These are phyloP conservation scores for Murina feae DNA, from an alignment of 2,113 vertebrate species.

Conservation along the genomic window DNA sequence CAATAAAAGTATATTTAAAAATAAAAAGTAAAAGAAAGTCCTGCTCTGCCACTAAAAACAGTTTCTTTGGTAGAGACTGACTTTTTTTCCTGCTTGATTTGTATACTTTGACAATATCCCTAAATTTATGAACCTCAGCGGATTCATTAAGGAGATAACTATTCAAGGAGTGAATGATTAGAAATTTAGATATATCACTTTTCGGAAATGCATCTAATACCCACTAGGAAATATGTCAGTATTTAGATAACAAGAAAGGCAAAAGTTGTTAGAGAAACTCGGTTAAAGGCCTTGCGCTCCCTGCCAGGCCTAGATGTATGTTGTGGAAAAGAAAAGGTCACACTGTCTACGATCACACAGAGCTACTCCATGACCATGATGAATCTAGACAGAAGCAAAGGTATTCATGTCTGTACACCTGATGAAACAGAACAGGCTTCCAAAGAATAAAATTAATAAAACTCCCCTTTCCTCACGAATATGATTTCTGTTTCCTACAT, in stretches of 20 bases:
- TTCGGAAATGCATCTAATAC: background rate
- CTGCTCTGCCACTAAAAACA: background rate
- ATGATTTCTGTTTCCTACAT: background rate
- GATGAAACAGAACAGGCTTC: background rate
- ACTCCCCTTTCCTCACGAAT: background rate
- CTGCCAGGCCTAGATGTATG: too few species aligned
- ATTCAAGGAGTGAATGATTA: too few species aligned
- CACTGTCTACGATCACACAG: background rate
- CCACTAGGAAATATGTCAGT: background rate
- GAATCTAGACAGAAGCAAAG: background rate
- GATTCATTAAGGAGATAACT: too few species aligned
- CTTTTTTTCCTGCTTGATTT: too few species aligned
- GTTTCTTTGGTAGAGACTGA: background rate
- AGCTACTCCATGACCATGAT: background rate
- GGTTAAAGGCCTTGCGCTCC: background rate
- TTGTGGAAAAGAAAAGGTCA: background rate
- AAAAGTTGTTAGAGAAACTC: background rate
- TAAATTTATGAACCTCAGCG: too few species aligned
- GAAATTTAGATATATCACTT: too few species aligned
- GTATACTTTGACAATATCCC: too few species aligned
- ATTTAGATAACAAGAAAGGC: background rate
- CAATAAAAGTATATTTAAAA: too few species aligned
- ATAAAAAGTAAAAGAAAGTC: too few species aligned
- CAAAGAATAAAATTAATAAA: background rate
- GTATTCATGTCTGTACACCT: background rate